Base-by-base conservation (phyloP, 2,888 invertebrate species). In the Lissocephala sabroskyi region DNA sequence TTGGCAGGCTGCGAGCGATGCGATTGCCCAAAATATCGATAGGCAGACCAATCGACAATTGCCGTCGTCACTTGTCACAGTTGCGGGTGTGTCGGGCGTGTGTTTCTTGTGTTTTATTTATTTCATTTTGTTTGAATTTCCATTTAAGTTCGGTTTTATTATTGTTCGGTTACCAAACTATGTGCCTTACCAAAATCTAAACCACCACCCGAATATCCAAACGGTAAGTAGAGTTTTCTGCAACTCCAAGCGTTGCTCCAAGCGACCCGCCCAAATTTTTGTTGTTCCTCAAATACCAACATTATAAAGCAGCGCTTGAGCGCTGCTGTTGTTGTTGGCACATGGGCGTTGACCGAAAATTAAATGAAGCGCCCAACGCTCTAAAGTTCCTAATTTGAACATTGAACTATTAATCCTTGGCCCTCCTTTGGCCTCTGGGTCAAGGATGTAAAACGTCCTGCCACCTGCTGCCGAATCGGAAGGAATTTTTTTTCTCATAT, bases 291-390 rank as follows among this genome's bases (percentile, higher is more conserved):
- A 71, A 70, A 66, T 60, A 62, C 49, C 67, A 61, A 54, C 62
- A 62, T 76, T 73, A 62, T 71, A 67, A 62, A 36, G 45, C 45
- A 36, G 44, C 41, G 59, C 44, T 36, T 46, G 47, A 60, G 55
- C 54, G 59, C 52, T 73, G 59, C 62, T 62, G 60, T 59, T 63
- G 65, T 52, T 60, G 62, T 19, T 50, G 52, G 41, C 50, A 59
- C 64, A 71, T 77, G 80, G 80, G 80, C 80, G 80, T 80, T 81
- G 76, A 80, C 80, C 80, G 59, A 61, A 79, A 43, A 42, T 18
- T 41, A 13, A 30, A 3, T n/a, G 10, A 7, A 23, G 23, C 23
- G 7, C 7, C 7, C 7, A 23, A 5, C 7, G 3, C 3, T 7
- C 10, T 30, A n/a, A n/a, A n/a, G n/a, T n/a, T n/a, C n/a, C n/a